Conservation (phyloP, 1,140 invertebrate species). For the Andricus grossulariae region DNA sequence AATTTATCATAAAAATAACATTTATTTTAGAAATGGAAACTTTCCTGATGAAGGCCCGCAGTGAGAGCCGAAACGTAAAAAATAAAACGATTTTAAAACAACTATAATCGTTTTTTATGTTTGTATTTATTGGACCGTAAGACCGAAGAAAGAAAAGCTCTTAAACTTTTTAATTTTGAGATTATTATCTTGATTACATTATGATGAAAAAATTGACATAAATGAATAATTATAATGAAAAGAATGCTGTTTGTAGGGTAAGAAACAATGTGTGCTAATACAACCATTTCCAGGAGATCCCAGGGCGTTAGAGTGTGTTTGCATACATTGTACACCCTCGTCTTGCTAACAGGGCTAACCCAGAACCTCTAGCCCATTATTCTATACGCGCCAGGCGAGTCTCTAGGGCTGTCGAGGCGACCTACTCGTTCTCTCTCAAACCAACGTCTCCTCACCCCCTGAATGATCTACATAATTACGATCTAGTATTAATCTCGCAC, state of each 20-base stretch:
- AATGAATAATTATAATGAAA: background rate
- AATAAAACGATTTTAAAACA: no score
- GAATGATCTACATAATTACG: conserved; percentile 59
- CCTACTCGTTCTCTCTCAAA: conserved; percentile 47
- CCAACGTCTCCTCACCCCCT: conserved; percentile 36
- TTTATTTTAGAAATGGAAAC: no score
- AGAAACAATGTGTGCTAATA: conserved; percentile 55
- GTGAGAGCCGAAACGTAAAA: no score
- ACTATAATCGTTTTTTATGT: no score
- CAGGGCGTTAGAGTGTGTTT: conserved; percentile 61
- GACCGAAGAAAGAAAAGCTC: no score
- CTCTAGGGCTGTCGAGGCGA: conserved; percentile 66
- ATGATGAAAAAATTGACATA: background rate
- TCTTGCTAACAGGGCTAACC: conserved; percentile 44
- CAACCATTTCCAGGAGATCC: conserved; percentile 61
- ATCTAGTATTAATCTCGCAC: conserved; percentile 54
- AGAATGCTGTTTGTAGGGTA: background rate
- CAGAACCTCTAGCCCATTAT: conserved; percentile 58
- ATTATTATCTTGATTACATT: no score
- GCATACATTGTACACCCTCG: conserved; percentile 58
- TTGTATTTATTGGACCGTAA: no score
- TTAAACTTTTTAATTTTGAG: no score
- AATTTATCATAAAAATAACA: no score
- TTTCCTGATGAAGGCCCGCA: no score
- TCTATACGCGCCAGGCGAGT: conserved; percentile 63